Evolutionary conservation across 1,140 invertebrate genomes (phyloP).

Genomic region (Dinoponera quadriceps): DNA sequence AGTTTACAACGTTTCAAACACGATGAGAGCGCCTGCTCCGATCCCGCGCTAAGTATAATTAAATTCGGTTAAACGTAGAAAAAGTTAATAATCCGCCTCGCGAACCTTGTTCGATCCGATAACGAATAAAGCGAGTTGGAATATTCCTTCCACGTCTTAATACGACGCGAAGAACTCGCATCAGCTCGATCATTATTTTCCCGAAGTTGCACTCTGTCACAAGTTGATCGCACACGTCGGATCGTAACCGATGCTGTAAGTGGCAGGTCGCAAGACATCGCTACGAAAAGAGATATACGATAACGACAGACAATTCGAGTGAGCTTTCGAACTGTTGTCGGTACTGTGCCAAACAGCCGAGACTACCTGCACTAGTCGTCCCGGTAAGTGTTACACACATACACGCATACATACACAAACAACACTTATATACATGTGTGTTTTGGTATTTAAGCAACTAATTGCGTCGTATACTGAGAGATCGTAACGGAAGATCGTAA

Average conservation of each 20-base stretch:
- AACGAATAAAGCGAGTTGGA: neutral
- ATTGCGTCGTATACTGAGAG: conserved; percentile 68
- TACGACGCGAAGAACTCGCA: neutral
- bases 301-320: conserved; percentile 61
- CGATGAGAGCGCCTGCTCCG: neutral
- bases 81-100: neutral
- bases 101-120: neutral
- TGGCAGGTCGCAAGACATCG: conserved; percentile 41
- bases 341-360: conserved; percentile 59
- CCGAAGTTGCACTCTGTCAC: neutral
- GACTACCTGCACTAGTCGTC: conserved; percentile 35
- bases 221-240: conserved; percentile 34
- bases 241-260: conserved; percentile 22
- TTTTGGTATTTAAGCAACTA: conserved; percentile 77
- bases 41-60: neutral
- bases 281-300: conserved; percentile 58
- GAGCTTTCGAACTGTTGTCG: conserved; percentile 56
- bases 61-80: neutral
- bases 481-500: conserved; percentile 69
- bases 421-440: conserved; percentile 22
- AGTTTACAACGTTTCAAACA: neutral
- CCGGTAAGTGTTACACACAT: neutral
- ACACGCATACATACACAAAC: neutral
- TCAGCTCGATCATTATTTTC: neutral
- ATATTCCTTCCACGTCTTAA: no score